Percentiles rank a stretch among this genome's conserved stretches.
Conservation (phyloP, 2,888 invertebrate species). For the Mesodorylaimus sp. region DNA sequence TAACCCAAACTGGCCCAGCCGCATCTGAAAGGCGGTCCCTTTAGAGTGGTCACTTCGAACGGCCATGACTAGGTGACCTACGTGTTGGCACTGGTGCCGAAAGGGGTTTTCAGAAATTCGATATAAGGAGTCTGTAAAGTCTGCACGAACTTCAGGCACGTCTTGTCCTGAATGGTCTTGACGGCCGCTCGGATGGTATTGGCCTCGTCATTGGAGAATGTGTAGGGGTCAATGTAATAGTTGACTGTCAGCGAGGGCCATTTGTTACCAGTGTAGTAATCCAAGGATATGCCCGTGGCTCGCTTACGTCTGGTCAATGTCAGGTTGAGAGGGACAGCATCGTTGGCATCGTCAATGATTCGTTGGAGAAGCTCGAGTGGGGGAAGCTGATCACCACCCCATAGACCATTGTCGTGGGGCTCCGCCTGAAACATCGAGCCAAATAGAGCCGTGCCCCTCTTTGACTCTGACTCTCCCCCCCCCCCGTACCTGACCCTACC, state of each 20-base stretch:
- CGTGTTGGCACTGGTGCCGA: background rate
- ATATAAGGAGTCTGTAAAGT: background rate
- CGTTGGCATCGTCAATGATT: no score
- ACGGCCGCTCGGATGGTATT: background rate
- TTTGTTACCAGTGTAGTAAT: background rate
- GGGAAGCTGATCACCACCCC: no score
- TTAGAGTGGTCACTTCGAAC: background rate
- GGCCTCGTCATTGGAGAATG: background rate
- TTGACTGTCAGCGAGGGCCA: background rate
- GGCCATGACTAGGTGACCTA: no score
- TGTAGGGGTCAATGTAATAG: background rate
- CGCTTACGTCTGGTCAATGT: no score
- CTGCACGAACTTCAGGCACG: background rate
- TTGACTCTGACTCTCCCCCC: no score
- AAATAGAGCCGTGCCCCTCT: no score
- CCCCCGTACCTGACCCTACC: no score
- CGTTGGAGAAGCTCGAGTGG: no score
- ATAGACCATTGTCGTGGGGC: no score
- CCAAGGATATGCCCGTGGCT: background rate
- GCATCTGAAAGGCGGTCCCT: background rate
- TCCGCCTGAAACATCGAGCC: no score
- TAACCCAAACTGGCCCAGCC: constrained; percentile 4
- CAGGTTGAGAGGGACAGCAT: no score
- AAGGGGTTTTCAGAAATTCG: background rate
- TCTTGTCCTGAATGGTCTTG: background rate